Evolutionary conservation across 2,797 vertebrate species (phyloP).

Genomic region (Nyctalus aviator): DNA sequence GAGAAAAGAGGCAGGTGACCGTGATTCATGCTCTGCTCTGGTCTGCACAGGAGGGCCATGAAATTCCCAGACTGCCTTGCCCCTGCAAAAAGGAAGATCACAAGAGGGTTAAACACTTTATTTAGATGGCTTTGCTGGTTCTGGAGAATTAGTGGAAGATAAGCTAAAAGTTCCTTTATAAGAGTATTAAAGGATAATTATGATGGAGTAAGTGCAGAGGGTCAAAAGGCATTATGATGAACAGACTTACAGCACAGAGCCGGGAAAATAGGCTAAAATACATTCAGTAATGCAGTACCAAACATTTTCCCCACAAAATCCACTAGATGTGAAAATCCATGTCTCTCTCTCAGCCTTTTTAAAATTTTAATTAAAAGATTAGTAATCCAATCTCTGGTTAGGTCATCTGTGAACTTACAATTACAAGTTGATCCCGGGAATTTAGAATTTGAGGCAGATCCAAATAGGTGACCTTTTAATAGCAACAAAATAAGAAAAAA

Average conservation of each 20-base stretch:
- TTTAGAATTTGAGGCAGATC: conserved; percentile 85
- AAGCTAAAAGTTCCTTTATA: conserved; percentile 92
- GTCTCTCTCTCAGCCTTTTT: not conserved
- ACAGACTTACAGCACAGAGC: conserved; percentile 87
- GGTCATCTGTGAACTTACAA: conserved; percentile 29
- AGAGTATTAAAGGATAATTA: conserved; percentile 94
- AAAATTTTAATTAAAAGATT: conserved; percentile 78
- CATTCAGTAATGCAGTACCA: conserved; percentile 74
- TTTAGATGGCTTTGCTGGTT: conserved; percentile 89
- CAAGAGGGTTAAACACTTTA: conserved; percentile 89
- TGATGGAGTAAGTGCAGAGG: conserved; percentile 90
- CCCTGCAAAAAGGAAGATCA: conserved; percentile 48
- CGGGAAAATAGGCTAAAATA: conserved; percentile 87
- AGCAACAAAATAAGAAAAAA: conserved; percentile 89
- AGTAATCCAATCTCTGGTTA: conserved; percentile 59
- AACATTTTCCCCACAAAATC: conserved; percentile 69
- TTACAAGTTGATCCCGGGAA: conserved; percentile 81
- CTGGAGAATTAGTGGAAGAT: conserved; percentile 91
- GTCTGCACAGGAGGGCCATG: accelerated
- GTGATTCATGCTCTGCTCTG: not conserved
- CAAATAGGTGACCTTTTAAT: conserved; percentile 91
- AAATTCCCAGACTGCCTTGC: not conserved
- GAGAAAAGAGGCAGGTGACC: not conserved
- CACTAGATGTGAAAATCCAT: not conserved
- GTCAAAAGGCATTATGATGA: conserved; percentile 90